Conservation (phyloP, 2,888 invertebrate species). For the Dimorphilus gyrociliatus region DNA sequence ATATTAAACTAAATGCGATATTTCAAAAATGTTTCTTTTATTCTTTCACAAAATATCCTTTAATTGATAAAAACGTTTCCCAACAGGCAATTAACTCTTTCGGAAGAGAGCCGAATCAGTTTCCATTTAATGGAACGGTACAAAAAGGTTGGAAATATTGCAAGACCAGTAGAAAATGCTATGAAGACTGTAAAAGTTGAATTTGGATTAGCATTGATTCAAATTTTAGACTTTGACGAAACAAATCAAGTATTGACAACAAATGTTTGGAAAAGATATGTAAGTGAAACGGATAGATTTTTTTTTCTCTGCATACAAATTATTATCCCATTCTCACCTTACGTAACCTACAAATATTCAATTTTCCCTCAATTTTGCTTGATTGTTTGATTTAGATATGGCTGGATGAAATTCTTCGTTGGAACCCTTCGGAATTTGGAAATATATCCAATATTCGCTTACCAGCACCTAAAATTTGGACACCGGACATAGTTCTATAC, state of each 20-base stretch:
- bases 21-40: too few relatives aligned
- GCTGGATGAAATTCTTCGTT: slow-evolving; percentile 5
- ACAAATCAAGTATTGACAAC: slow-evolving; percentile 11
- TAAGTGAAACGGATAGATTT: too few relatives aligned
- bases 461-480: slow-evolving; percentile 5
- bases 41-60: too few relatives aligned
- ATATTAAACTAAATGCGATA: too few relatives aligned
- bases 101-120: slow-evolving; percentile 28
- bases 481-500: slow-evolving; percentile 6
- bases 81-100: too few relatives aligned
- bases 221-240: slow-evolving; percentile 12
- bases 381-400: too few relatives aligned
- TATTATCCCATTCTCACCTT: too few relatives aligned
- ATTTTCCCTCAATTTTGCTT: too few relatives aligned
- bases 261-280: slow-evolving; percentile 12
- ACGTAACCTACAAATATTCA: too few relatives aligned
- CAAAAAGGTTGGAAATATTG: slow-evolving; percentile 6
- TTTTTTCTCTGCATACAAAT: too few relatives aligned
- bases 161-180: slow-evolving; percentile 8
- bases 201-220: slow-evolving; percentile 10
- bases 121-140: slow-evolving; percentile 16
- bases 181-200: slow-evolving; percentile 7
- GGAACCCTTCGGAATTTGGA: slow-evolving; percentile 6
- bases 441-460: slow-evolving; percentile 4
- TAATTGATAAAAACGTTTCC: too few relatives aligned